phyloP scores from a whole-genome alignment of 2,888 invertebrate genomes.

The Chamaedrilus cognettii region DNA sequence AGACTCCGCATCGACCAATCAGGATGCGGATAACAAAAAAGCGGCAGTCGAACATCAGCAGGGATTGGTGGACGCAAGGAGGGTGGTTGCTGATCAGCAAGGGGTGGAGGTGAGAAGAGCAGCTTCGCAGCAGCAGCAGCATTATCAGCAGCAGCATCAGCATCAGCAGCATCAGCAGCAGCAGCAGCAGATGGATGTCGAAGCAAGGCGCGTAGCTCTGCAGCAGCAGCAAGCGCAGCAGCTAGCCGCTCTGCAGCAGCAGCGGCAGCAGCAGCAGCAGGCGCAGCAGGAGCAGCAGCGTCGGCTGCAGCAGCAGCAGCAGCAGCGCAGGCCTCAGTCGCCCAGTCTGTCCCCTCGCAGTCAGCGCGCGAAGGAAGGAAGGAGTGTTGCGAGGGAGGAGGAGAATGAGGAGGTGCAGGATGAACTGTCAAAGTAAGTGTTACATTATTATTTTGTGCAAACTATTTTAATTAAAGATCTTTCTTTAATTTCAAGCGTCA shows the following conservation, averaged over 20 bases:
- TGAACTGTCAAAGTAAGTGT: slow-evolving; percentile 17
- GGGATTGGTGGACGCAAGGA: neutral
- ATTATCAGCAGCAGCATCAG: too few relatives aligned
- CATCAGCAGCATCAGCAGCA: too few relatives aligned
- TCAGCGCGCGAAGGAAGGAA: neutral
- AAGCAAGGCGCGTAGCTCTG: neutral
- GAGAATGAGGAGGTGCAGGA: slow-evolving; percentile 3
- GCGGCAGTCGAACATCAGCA: too few relatives aligned
- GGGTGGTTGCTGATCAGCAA: neutral
- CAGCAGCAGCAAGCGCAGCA: slow-evolving; percentile 3
- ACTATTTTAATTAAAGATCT: too few relatives aligned
- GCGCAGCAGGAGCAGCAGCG: too few relatives aligned
- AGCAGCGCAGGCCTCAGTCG: slow-evolving; percentile 1
- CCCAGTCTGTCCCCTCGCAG: slow-evolving; percentile 8
- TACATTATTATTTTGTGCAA: too few relatives aligned
- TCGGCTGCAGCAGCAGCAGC: too few relatives aligned
- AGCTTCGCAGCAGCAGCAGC: too few relatives aligned
- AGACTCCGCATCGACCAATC: neutral
- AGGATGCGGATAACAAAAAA: neutral
- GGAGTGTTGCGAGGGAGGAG: neutral
- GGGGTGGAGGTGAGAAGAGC: too few relatives aligned
- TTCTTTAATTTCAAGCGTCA: too few relatives aligned
- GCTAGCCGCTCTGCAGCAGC: neutral
- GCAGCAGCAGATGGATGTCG: neutral
- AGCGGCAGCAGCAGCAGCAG: neutral